Conservation (phyloP, 2,888 invertebrate species). For the Siphonodentalium dalli region DNA sequence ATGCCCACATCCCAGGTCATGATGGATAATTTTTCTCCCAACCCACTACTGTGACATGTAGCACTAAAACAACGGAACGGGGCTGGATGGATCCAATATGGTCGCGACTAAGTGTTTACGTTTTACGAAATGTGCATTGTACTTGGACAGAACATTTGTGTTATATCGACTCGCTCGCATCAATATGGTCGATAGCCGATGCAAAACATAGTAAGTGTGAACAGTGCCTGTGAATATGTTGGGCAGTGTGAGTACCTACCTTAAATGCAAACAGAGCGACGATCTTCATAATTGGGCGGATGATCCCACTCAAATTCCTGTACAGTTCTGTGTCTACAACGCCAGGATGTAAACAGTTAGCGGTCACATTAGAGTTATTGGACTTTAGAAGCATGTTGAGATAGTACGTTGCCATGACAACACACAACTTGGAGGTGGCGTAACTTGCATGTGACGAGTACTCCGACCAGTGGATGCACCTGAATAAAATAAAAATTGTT, state of each 20-base stretch:
- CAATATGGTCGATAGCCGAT: no score
- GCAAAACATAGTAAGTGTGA: no score
- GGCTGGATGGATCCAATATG: conserved; percentile 16
- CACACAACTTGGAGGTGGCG: conserved; percentile 43
- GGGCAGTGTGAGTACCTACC: no score
- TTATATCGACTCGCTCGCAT: no score
- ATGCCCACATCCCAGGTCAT: no score
- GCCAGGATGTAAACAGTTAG: conserved; percentile 47
- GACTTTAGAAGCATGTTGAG: conserved; percentile 27
- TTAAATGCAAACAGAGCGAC: conserved; percentile 27
- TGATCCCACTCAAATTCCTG: conserved; percentile 26
- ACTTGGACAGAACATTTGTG: no score
- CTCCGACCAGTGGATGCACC: conserved; percentile 26
- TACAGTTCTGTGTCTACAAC: conserved; percentile 40
- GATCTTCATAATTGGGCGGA: conserved; percentile 28
- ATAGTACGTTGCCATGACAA: conserved; percentile 33
- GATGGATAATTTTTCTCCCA: no score
- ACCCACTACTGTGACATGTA: no score
- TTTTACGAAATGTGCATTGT: no score
- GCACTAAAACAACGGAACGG: no score
- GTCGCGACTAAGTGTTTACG: conserved; percentile 1
- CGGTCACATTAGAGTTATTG: conserved; percentile 33
- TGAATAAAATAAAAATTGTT: conserved; percentile 9
- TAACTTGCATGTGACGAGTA: conserved; percentile 48
- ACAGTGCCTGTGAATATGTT: no score